These are phyloP conservation scores for Epizoanthus scotinus DNA, from an alignment of 92 coral and sea anemone genomes.

Conservation along the genomic window DNA sequence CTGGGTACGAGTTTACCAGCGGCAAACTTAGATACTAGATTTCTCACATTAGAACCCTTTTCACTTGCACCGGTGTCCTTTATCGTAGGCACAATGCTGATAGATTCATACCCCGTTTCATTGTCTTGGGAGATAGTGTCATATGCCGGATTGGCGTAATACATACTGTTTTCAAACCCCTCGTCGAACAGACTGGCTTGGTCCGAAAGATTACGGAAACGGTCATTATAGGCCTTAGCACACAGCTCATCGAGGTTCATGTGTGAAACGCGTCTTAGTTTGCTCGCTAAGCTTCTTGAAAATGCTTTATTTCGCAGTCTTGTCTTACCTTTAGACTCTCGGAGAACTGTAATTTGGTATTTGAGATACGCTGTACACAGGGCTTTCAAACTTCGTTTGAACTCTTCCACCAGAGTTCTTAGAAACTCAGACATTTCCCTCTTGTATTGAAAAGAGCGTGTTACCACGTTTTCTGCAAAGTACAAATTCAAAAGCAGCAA, in stretches of 20 bases:
- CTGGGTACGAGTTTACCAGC: neutral
- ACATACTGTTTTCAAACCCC: neutral
- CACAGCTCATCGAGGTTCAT: neutral
- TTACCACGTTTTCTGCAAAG: constrained; percentile 11
- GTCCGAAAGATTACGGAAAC: neutral
- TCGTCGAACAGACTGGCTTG: neutral
- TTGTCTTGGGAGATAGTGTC: constrained; percentile 1
- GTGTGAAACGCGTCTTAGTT: neutral
- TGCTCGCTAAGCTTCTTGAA: constrained; percentile 3
- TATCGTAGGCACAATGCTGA: neutral
- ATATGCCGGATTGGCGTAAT: constrained; percentile 2
- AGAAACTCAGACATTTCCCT: constrained; percentile 10
- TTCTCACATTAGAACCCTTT: neutral
- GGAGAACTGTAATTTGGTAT: neutral
- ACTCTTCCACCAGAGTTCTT: constrained; percentile 8
- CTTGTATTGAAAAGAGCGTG: constrained; percentile 24
- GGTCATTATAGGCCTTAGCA: neutral
- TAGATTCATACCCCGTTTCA: neutral
- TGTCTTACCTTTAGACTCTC: neutral
- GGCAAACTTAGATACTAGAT: neutral
- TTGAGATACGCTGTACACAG: neutral
- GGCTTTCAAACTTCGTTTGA: neutral
- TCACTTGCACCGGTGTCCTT: neutral
- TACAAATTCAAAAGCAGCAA: neutral
- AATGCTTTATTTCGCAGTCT: neutral